These are phyloP conservation scores for Chaetodon auriga DNA, from an alignment of 2,113 vertebrate genomes.

Conservation along the genomic window DNA sequence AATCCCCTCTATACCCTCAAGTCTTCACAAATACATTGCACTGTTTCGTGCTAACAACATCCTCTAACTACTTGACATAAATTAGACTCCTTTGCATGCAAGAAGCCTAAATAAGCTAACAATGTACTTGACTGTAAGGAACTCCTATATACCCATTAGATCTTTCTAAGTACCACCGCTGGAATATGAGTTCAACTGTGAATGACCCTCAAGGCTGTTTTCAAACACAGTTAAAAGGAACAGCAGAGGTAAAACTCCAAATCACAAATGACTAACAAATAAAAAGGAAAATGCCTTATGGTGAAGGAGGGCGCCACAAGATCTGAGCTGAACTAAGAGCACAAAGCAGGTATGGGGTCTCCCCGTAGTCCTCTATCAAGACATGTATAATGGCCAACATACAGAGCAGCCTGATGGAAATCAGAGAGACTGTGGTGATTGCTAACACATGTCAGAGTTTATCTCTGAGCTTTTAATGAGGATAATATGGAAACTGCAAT, in stretches of 20 bases:
- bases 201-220: constrained; percentile 16
- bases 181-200: constrained; percentile 23
- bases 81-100: constrained; percentile 40
- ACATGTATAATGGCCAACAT: constrained; percentile 59
- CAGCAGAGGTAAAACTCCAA: constrained; percentile 27
- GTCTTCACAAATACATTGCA: constrained; percentile 16
- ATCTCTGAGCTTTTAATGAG: constrained; percentile 70
- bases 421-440: constrained; percentile 67
- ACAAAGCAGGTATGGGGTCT: constrained; percentile 44
- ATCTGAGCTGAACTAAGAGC: constrained; percentile 18
- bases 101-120: constrained; percentile 37
- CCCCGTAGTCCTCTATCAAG: constrained; percentile 32
- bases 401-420: constrained; percentile 62
- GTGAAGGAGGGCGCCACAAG: not conserved
- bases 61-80: constrained; percentile 42
- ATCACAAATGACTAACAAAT: constrained; percentile 31
- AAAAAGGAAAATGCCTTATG: constrained; percentile 31
- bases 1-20: constrained; percentile 32
- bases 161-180: constrained; percentile 24
- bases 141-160: constrained; percentile 18
- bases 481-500: constrained; percentile 68
- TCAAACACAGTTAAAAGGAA: constrained; percentile 4
- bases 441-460: constrained; percentile 75
- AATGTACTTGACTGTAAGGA: constrained; percentile 31
- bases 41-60: constrained; percentile 32